Evolutionary conservation across 2,113 vertebrate genomes (phyloP).

Genomic region (Vidua chalybeata): DNA sequence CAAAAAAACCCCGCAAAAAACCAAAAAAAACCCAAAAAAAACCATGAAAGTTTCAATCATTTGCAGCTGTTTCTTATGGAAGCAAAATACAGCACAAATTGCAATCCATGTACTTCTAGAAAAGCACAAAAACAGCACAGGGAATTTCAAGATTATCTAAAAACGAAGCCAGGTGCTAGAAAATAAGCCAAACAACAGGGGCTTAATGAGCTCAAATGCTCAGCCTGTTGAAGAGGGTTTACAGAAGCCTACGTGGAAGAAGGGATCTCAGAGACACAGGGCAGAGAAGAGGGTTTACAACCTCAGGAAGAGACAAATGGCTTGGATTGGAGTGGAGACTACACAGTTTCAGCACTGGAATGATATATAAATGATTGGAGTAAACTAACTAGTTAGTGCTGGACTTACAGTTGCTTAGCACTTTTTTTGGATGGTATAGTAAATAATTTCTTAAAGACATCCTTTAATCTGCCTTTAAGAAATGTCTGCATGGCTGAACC

Average conservation of each 20-base stretch:
- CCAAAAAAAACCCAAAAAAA: not conserved
- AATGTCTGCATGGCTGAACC: not conserved
- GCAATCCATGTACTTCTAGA: not conserved
- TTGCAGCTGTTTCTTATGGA: not conserved
- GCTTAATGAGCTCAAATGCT: not conserved
- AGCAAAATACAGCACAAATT: not conserved
- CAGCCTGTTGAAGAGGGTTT: not conserved
- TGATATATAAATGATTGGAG: not conserved
- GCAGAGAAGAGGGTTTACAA: not conserved
- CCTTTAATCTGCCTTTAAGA: not conserved
- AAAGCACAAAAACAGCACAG: not conserved
- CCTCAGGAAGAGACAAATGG: not conserved
- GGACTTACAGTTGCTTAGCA: not conserved
- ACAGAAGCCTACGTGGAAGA: not conserved
- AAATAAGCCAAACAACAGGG: not conserved
- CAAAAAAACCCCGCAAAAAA: not conserved
- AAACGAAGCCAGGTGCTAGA: not conserved
- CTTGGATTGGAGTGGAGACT: not conserved
- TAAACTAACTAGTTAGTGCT: not conserved
- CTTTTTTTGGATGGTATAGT: not conserved
- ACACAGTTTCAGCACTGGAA: not conserved
- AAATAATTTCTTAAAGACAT: not conserved
- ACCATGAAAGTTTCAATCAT: not conserved
- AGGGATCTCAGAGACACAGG: not conserved
- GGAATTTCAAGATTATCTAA: not conserved